Percentiles rank a stretch among this genome's conserved stretches.
Evolutionary conservation across 2,797 vertebrate species (phyloP).

Genomic region (Zenarchopterus dispar): DNA sequence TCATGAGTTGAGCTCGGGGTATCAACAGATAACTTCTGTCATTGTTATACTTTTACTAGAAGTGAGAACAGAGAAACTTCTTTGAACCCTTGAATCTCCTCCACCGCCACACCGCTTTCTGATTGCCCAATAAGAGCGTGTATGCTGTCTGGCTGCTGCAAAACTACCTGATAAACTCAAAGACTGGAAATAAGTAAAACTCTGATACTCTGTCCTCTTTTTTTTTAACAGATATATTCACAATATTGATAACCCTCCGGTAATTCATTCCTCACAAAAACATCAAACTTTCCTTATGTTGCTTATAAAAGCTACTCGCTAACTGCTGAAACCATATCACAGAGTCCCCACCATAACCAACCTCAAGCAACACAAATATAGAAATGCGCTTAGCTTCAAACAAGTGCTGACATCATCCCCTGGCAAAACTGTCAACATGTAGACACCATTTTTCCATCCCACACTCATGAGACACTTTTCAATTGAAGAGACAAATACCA

Average conservation of each 20-base stretch:
- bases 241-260: neutral
- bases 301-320: too few relatives aligned
- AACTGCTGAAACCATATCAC: too few relatives aligned
- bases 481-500: constrained; percentile 8
- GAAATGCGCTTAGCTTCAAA: constrained; percentile 18
- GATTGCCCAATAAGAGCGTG: constrained; percentile 18
- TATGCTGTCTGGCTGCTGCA: neutral
- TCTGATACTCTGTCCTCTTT: neutral
- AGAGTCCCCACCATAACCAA: neutral
- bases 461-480: neutral
- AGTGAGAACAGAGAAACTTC: constrained; percentile 5
- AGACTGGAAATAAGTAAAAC: too few relatives aligned
- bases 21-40: constrained; percentile 46
- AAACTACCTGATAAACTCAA: too few relatives aligned
- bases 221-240: neutral
- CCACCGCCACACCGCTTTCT: neutral
- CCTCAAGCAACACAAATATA: constrained; percentile 26
- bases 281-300: too few relatives aligned
- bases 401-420: constrained; percentile 11
- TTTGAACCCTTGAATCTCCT: constrained; percentile 32
- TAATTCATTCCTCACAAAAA: too few relatives aligned
- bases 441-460: constrained; percentile 17
- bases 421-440: constrained; percentile 22
- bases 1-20: constrained; percentile 25
- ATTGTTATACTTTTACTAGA: constrained; percentile 39